Evolutionary conservation across 2,888 invertebrate species (phyloP).

Genomic region (Micoletzkya japonica): DNA sequence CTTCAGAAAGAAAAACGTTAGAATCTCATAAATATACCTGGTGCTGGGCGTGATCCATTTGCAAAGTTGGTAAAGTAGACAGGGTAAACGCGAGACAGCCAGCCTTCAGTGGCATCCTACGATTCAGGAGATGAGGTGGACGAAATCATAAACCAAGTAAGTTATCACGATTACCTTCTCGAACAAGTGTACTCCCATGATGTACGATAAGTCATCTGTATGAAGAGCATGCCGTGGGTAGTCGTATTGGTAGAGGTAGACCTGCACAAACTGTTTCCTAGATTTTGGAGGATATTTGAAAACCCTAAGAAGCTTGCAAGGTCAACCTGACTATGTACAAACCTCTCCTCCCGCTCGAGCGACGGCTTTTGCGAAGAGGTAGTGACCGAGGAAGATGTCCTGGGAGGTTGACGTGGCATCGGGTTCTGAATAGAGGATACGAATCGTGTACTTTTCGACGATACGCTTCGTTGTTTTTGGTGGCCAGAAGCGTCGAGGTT

Average conservation of each 20-base stretch:
- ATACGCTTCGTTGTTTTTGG: too few relatives aligned
- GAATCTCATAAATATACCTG: background rate
- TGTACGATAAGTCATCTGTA: background rate
- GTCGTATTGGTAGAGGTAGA: background rate
- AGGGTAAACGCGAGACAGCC: background rate
- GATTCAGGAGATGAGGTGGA: too few relatives aligned
- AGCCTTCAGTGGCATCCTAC: background rate
- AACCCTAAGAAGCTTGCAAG: background rate
- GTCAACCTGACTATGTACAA: background rate
- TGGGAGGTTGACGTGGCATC: too few relatives aligned
- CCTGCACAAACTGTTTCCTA: background rate
- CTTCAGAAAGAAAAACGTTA: background rate
- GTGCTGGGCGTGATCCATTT: background rate
- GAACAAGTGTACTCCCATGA: background rate
- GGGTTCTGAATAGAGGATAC: too few relatives aligned
- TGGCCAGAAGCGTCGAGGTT: too few relatives aligned
- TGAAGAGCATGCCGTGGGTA: background rate
- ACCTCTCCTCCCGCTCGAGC: background rate
- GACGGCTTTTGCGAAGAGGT: too few relatives aligned
- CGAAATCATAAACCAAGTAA: too few relatives aligned
- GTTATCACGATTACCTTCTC: background rate
- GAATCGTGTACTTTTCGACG: too few relatives aligned
- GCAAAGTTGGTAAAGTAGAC: background rate
- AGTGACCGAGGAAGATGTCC: too few relatives aligned
- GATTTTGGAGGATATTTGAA: too few relatives aligned